Conservation (phyloP, 2,797 vertebrate genomes). For the Chelonia mydas region DNA sequence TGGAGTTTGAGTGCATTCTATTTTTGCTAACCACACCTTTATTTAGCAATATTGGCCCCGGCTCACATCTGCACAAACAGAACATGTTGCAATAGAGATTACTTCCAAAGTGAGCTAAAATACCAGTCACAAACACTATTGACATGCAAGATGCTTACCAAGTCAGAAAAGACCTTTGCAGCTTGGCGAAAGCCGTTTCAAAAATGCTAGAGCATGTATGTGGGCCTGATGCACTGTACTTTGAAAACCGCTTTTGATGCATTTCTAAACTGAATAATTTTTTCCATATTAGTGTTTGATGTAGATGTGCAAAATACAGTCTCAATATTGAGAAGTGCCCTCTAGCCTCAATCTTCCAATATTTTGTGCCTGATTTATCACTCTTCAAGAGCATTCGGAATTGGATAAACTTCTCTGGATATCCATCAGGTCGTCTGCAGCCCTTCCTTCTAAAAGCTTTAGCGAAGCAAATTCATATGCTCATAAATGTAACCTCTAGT, state of each 20-base stretch:
- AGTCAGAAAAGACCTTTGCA: constrained; percentile 22
- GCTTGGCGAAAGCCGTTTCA: constrained; percentile 44
- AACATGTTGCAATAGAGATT: background rate
- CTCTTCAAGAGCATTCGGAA: background rate
- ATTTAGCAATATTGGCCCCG: background rate
- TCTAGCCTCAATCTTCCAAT: constrained; percentile 5
- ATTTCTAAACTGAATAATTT: constrained; percentile 70
- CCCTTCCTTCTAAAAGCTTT: background rate
- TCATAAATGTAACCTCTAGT: background rate
- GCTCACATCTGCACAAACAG: background rate
- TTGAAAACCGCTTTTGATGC: constrained; percentile 65
- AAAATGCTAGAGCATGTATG: constrained; percentile 23
- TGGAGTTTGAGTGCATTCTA: background rate
- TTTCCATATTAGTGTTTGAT: constrained; percentile 42
- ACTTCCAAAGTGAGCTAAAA: background rate
- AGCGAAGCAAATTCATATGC: too few species aligned
- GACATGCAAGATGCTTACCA: background rate
- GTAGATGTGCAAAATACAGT: constrained; percentile 20
- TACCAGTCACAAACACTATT: background rate
- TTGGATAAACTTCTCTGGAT: background rate
- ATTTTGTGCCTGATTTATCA: background rate
- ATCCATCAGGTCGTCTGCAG: background rate
- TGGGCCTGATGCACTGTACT: constrained; percentile 27
- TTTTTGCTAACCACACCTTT: background rate
- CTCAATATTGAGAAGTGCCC: background rate